Conservation (phyloP, 2,113 vertebrate genomes). For the Hippoglossus stenolepis region DNA sequence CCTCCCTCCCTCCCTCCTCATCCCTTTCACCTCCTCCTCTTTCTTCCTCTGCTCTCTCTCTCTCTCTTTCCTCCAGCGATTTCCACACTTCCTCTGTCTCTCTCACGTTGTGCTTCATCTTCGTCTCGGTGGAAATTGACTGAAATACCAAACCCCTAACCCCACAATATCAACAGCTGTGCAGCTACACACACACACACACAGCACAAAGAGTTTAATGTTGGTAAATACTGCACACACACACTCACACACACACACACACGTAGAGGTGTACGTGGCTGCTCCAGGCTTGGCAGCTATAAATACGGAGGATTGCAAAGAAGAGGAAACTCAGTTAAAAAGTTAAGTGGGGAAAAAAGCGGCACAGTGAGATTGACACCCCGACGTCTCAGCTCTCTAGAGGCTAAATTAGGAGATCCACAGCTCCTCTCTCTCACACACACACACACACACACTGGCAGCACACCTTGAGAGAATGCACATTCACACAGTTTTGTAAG, state of each 20-base stretch:
- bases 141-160: constrained; percentile 80
- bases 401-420: constrained; percentile 83
- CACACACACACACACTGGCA: constrained; percentile 35
- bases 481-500: constrained; percentile 46
- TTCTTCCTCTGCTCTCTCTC: constrained; percentile 50
- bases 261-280: constrained; percentile 45
- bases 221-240: constrained; percentile 74
- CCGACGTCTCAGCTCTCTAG: constrained; percentile 80
- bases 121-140: constrained; percentile 77
- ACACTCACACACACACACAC: constrained; percentile 32
- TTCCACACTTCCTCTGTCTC: constrained; percentile 72
- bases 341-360: constrained; percentile 84
- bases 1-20: constrained; percentile 26
- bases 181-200: constrained; percentile 54
- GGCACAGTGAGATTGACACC: constrained; percentile 78
- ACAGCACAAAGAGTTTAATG: constrained; percentile 73
- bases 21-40: constrained; percentile 61
- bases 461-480: constrained; percentile 56
- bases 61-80: constrained; percentile 71
- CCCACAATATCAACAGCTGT: constrained; percentile 81
- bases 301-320: constrained; percentile 81
- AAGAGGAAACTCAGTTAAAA: constrained; percentile 82
- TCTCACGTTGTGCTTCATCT: constrained; percentile 66
- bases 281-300: constrained; percentile 81
- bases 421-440: constrained; percentile 48